Conservation (phyloP, 2,888 invertebrate species). For the Morinoia aosen region DNA sequence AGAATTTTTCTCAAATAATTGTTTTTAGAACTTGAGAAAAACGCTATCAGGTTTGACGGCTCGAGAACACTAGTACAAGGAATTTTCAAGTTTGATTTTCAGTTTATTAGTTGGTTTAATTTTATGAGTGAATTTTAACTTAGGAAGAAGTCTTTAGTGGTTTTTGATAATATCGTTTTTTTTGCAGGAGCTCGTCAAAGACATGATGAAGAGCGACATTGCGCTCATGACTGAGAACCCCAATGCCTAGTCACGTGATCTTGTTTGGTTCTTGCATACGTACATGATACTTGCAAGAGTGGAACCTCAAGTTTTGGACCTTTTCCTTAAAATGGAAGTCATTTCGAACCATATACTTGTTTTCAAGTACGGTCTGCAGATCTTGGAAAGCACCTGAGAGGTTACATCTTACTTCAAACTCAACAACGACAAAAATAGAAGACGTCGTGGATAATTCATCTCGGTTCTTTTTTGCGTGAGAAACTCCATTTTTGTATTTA, state of each 20-base stretch:
- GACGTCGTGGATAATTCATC: too few species aligned
- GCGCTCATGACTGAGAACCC: slow-evolving; percentile 92
- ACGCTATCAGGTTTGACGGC: too few species aligned
- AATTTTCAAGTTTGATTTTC: neutral
- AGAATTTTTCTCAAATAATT: too few species aligned
- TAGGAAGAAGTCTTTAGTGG: too few species aligned
- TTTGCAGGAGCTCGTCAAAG: slow-evolving; percentile 85
- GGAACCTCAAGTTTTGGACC: neutral
- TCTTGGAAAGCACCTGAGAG: neutral
- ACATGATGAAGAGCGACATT: slow-evolving; percentile 95
- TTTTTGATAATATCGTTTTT: neutral
- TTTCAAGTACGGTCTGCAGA: neutral
- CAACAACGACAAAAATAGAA: too few species aligned
- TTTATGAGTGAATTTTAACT: neutral
- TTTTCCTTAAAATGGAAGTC: neutral
- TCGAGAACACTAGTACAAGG: too few species aligned
- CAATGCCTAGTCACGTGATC: slow-evolving; percentile 77
- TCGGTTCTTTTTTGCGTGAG: too few species aligned
- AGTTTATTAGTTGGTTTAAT: neutral
- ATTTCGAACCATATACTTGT: neutral
- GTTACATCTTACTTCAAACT: neutral
- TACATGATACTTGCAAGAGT: neutral
- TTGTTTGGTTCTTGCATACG: neutral
- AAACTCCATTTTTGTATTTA: too few species aligned
- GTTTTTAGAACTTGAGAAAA: too few species aligned